Percentiles rank a stretch among this genome's conserved stretches.
These are phyloP conservation scores for Pseudorasbora parva DNA, from an alignment of 2,113 vertebrate genomes.

Conservation along the genomic window DNA sequence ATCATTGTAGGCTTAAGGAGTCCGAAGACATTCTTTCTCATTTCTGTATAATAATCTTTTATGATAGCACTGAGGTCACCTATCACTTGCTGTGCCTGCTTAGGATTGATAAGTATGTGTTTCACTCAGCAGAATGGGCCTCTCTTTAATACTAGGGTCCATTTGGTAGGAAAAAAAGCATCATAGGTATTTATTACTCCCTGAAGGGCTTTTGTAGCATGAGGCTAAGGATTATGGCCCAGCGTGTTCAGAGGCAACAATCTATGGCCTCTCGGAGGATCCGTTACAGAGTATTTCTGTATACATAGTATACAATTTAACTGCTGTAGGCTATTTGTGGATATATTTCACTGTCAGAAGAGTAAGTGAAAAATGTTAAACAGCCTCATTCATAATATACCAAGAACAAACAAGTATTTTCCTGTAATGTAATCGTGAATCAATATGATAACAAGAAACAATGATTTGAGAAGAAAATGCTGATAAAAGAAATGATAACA, in stretches of 20 bases:
- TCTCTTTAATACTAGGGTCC: background rate
- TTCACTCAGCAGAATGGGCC: slow-evolving; percentile 3
- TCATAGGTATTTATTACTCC: slow-evolving; percentile 43
- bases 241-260: background rate
- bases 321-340: slow-evolving; percentile 2
- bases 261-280: slow-evolving; percentile 5
- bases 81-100: background rate
- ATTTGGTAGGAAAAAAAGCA: slow-evolving; percentile 17
- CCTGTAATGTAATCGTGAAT: background rate
- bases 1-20: background rate
- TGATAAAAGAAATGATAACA: background rate
- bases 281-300: slow-evolving; percentile 11
- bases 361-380: slow-evolving; percentile 16
- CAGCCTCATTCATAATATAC: background rate
- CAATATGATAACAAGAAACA: background rate
- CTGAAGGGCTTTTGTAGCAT: slow-evolving; percentile 26
- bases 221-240: slow-evolving; percentile 23
- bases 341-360: background rate
- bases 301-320: slow-evolving; percentile 12
- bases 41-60: background rate
- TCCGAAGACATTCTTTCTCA: background rate
- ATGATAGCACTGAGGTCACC: background rate
- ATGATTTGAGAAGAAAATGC: background rate
- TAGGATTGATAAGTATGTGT: slow-evolving; percentile 1
- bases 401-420: background rate